Conservation (phyloP, 1,140 invertebrate species). For the Andricus grossulariae region DNA sequence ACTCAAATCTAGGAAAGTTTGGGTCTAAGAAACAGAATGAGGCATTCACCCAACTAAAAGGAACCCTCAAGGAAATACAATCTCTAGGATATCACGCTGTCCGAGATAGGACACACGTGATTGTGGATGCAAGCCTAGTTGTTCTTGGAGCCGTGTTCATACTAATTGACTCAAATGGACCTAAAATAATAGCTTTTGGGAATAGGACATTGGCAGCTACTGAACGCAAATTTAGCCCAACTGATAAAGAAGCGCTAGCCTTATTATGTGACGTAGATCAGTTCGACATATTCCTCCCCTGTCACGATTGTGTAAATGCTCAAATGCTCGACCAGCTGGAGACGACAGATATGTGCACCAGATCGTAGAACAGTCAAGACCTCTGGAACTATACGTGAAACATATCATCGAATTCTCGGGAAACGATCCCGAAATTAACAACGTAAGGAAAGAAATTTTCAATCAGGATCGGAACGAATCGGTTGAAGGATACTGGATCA, state of each 20-base stretch:
- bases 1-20: too few species aligned
- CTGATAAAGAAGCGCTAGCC: slow-evolving; percentile 60
- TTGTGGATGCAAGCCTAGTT: slow-evolving; percentile 58
- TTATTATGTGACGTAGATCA: slow-evolving; percentile 53
- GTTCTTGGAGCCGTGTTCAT: slow-evolving; percentile 42
- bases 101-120: slow-evolving; percentile 44
- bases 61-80: slow-evolving; percentile 32
- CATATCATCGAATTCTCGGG: slow-evolving; percentile 24
- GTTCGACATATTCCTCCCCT: slow-evolving; percentile 35
- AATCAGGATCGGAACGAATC: too few species aligned
- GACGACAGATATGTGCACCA: slow-evolving; percentile 34
- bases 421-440: too few species aligned
- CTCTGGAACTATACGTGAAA: slow-evolving; percentile 33
- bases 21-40: too few species aligned
- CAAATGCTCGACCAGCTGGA: slow-evolving; percentile 8
- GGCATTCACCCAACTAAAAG: slow-evolving; percentile 34
- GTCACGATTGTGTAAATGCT: slow-evolving; percentile 34
- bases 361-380: slow-evolving; percentile 32
- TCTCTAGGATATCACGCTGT: slow-evolving; percentile 39
- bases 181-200: too few species aligned
- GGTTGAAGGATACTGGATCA: too few species aligned
- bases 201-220: background rate
- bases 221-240: slow-evolving; percentile 52
- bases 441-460: too few species aligned
- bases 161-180: too few species aligned